phyloP scores from a whole-genome alignment of 2,797 vertebrate genomes.

The Anabas testudineus region DNA sequence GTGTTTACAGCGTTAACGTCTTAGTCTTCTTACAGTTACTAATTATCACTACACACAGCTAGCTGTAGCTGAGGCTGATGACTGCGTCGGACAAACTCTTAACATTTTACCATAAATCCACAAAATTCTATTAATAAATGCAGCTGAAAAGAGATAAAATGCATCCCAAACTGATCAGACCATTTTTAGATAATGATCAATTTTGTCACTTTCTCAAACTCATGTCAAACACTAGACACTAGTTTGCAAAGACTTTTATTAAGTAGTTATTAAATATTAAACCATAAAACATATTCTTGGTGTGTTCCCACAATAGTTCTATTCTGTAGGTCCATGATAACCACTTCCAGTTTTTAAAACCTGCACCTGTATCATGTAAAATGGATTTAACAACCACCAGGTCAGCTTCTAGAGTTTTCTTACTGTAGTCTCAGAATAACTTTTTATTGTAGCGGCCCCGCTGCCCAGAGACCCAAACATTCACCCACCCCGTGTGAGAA shows the following conservation, averaged over 20 bases:
- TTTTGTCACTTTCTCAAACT: not conserved
- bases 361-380: not conserved
- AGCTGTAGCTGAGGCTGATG: no score
- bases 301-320: not conserved
- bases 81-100: no score
- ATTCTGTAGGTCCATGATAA: not conserved
- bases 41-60: no score
- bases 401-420: not conserved
- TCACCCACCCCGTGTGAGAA: slow-evolving; percentile 23
- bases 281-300: not conserved
- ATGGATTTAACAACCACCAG: not conserved
- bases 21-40: no score
- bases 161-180: no score
- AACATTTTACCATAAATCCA: no score
- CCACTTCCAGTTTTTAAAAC: not conserved
- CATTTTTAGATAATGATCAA: not conserved
- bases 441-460: slow-evolving; percentile 23
- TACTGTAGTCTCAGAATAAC: not conserved
- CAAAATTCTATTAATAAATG: no score
- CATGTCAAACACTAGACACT: not conserved
- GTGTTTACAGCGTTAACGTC: no score
- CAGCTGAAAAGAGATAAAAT: no score
- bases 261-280: not conserved
- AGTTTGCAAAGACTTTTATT: not conserved
- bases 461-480: slow-evolving; percentile 16